Percentiles rank a stretch among this genome's conserved stretches.
Evolutionary conservation across 2,113 vertebrate genomes (phyloP).

Genomic region (Plectropomus leopardus): DNA sequence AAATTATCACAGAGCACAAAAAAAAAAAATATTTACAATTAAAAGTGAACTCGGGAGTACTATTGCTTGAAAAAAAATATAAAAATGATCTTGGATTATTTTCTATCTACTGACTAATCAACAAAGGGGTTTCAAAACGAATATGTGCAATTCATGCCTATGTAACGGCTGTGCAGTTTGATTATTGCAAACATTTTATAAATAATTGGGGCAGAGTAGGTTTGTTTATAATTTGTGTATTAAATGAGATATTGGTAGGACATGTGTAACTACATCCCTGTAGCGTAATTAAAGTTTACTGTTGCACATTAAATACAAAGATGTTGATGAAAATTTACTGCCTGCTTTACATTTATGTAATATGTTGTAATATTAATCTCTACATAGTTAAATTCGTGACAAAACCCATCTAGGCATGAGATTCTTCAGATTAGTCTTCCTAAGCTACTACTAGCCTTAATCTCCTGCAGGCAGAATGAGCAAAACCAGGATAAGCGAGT

Average conservation of each 20-base stretch:
- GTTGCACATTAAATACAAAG: neutral
- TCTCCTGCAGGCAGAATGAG: conserved; percentile 38
- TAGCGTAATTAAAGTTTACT: neutral
- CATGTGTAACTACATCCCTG: neutral
- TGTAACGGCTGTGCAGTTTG: neutral
- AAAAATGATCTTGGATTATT: neutral
- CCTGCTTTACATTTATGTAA: neutral
- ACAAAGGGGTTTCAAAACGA: neutral
- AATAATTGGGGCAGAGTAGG: no score
- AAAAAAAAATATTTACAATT: no score
- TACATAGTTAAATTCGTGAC: conserved; percentile 7
- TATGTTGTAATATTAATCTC: neutral
- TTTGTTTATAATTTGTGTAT: neutral
- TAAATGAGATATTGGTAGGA: neutral
- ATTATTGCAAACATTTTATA: neutral
- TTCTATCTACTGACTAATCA: neutral
- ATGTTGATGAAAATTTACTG: neutral
- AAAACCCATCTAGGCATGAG: conserved; percentile 22
- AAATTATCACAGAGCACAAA: no score
- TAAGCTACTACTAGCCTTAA: conserved; percentile 56
- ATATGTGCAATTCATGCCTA: neutral
- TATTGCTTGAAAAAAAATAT: neutral
- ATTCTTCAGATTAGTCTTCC: conserved; percentile 43
- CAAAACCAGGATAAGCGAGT: conserved; percentile 32
- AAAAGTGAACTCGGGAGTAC: neutral